Evolutionary conservation across 2,113 vertebrate genomes (phyloP).

Genomic region (Sinosuthora webbiana): DNA sequence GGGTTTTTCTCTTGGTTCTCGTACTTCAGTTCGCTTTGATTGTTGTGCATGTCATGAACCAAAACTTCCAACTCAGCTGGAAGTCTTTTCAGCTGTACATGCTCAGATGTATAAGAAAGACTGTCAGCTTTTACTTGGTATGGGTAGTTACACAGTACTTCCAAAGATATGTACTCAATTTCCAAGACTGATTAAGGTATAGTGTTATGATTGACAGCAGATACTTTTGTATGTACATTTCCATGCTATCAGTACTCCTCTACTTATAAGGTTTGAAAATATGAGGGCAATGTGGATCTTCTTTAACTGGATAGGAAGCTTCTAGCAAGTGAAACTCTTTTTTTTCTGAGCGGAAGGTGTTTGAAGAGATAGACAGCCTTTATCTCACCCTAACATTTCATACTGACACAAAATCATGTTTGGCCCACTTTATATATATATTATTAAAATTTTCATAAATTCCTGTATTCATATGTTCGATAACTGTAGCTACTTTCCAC

Average conservation of each 20-base stretch:
- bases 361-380: background rate
- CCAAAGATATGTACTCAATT: background rate
- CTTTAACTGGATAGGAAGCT: background rate
- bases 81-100: background rate
- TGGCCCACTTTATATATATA: background rate
- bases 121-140: background rate
- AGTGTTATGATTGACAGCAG: background rate
- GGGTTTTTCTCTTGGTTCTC: background rate
- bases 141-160: background rate
- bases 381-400: background rate
- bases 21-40: accelerated
- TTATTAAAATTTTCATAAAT: background rate
- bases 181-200: background rate
- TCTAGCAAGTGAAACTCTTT: background rate
- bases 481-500: background rate
- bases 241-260: background rate
- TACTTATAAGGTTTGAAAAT: background rate
- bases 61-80: background rate
- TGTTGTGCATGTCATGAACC: accelerated
- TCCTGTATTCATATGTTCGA: background rate
- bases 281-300: background rate
- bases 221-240: background rate
- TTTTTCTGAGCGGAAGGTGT: background rate
- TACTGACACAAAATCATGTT: background rate
- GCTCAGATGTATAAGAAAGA: background rate